Evolutionary conservation across 2,797 vertebrate species (phyloP), one percentile per base, ranked within the genome.

Genomic region (Orientallactaga sibirica): DNA sequence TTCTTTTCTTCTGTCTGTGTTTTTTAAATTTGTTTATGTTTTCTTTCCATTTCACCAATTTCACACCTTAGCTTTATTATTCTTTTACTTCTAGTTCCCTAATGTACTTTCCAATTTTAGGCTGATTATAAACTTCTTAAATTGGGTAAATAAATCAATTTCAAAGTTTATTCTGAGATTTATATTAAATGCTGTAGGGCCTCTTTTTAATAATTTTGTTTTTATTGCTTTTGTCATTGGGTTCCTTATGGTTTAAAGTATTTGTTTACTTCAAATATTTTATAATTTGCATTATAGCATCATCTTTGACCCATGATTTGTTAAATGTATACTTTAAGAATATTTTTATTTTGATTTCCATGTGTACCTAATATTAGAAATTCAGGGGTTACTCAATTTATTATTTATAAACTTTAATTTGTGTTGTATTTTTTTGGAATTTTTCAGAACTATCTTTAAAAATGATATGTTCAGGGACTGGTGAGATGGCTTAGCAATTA

Each of bases 241-340:
- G 61, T 22, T 7, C 10, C n/a, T 37, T 52, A 79, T 61, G 20
- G 73, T 73, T 66, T 52, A 0, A 86, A 89, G 82, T 80, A 66
- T 58, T 64, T 88, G 82, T 7, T 67, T 48, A 22, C 48, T 25
- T 19, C 81, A 86, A 64, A 29, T 68, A 66, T 78, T 93, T 93
- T 91, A 43, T 81, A 67, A 73, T 82, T 90, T 86, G 11, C 25
- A 77, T 82, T 81, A 52, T 16, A 64, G 86, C 91, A 82, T 86
- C 27, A 15, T 55, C 48, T 52, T 92, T 55, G 66, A 89, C 1
- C 15, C 37, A 64, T 82, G 24, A n/a, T 8, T 61, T 58, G 16
- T 52, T 70, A 91, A 22, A 85, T 41, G 2, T 4, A 33, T n/a
- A 66, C 92, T 16, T 37, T 79, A 14, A 80, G 62, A 24, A 14